Percentiles rank a stretch among this genome's conserved stretches.
Conservation (phyloP, 2,797 vertebrate genomes). For the Cyclura pinguis region DNA sequence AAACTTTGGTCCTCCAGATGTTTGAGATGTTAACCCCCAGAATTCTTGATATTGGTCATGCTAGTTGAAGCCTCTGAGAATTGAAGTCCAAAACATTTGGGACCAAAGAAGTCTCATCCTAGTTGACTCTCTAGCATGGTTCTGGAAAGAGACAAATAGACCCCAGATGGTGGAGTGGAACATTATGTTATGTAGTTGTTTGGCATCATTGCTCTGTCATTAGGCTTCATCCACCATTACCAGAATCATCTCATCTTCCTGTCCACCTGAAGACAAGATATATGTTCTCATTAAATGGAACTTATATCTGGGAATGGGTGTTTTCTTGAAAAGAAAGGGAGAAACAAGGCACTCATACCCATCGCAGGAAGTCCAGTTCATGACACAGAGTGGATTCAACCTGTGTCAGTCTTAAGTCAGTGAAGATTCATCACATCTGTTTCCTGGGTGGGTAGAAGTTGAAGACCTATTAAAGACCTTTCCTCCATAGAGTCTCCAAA, state of each 20-base stretch:
- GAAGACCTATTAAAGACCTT: slow-evolving; percentile 2
- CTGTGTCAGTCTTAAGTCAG: neutral
- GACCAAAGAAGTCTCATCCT: too few species aligned
- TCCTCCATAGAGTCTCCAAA: neutral
- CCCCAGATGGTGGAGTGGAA: too few species aligned
- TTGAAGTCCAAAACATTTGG: too few species aligned
- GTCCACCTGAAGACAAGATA: neutral
- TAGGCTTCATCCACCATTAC: neutral
- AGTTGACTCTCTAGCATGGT: too few species aligned
- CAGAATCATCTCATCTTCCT: neutral
- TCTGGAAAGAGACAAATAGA: too few species aligned
- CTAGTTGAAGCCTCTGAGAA: too few species aligned
- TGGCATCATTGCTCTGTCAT: neutral
- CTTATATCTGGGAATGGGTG: neutral
- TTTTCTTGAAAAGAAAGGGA: neutral
- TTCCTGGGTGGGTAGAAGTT: slow-evolving; percentile 7
- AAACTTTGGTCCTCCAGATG: too few species aligned
- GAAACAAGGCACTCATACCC: neutral
- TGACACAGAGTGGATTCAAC: neutral
- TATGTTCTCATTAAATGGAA: neutral
- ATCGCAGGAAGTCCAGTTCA: neutral
- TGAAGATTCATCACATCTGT: neutral
- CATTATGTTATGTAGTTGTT: neutral
- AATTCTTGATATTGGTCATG: too few species aligned
- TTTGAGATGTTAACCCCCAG: too few species aligned